Evolutionary conservation across 2,888 invertebrate genomes (phyloP).

Genomic region (Vesta saturnalis): DNA sequence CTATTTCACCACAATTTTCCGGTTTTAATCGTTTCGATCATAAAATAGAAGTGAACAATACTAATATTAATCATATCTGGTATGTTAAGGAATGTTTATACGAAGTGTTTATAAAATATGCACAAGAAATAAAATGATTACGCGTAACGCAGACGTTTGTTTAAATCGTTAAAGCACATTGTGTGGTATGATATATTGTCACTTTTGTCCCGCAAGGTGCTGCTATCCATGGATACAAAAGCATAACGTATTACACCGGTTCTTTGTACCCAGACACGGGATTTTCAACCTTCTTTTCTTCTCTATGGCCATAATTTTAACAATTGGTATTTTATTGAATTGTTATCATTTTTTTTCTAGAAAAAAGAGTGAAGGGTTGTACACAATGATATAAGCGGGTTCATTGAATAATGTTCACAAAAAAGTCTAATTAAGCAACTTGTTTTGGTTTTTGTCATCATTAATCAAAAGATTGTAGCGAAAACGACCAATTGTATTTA

Average conservation of each 20-base stretch:
- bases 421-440: neutral
- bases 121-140: slow-evolving; percentile 50
- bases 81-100: slow-evolving; percentile 42
- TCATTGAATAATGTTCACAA: neutral
- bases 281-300: slow-evolving; percentile 48
- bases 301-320: slow-evolving; percentile 22
- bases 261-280: slow-evolving; percentile 57
- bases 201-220: slow-evolving; percentile 61
- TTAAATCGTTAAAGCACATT: slow-evolving; percentile 62
- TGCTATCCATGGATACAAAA: slow-evolving; percentile 58
- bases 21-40: slow-evolving; percentile 36
- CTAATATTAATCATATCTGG: slow-evolving; percentile 42
- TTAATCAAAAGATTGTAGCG: neutral
- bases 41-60: slow-evolving; percentile 41
- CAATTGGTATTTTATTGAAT: slow-evolving; percentile 18
- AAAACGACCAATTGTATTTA: neutral
- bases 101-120: slow-evolving; percentile 48
- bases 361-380: neutral
- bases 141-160: slow-evolving; percentile 61
- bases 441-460: neutral
- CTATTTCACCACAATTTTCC: slow-evolving; percentile 21
- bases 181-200: slow-evolving; percentile 61
- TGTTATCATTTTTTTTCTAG: neutral
- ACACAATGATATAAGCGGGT: neutral
- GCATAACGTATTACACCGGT: slow-evolving; percentile 60